Conservation (phyloP, 2,888 invertebrate genomes). For the Dryomyza anilis region DNA sequence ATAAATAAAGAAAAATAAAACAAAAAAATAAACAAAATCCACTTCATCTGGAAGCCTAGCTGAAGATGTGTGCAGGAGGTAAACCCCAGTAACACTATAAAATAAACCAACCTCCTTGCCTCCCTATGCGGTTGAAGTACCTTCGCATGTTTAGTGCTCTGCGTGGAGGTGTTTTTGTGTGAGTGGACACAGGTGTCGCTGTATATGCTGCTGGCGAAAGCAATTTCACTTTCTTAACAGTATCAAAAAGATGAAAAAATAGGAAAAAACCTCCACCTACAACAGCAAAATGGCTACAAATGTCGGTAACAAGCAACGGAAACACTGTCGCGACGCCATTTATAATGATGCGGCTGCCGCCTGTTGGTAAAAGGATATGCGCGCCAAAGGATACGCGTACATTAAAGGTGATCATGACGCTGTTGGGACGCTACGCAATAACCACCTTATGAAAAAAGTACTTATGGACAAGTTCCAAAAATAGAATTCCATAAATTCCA, state of each 20-base stretch:
- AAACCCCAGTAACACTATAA: no score
- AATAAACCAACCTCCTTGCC: no score
- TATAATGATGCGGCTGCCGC: conserved; percentile 44
- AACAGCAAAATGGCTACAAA: background rate
- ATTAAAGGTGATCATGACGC: no score
- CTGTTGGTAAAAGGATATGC: background rate
- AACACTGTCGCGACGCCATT: conserved; percentile 59
- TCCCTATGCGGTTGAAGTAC: background rate
- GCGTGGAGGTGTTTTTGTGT: conserved; percentile 32
- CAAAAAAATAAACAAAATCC: no score
- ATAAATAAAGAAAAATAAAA: no score
- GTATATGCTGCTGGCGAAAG: conserved; percentile 44
- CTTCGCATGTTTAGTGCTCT: background rate
- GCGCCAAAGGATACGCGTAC: background rate
- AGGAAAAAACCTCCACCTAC: no score
- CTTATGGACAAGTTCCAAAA: no score
- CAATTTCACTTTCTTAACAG: conserved; percentile 50
- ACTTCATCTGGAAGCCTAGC: no score
- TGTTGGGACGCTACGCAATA: no score
- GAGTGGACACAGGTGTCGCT: conserved; percentile 53
- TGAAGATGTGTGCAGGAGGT: conserved; percentile 31
- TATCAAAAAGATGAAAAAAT: conserved; percentile 5
- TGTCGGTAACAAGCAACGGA: conserved; percentile 35
- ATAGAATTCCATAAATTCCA: no score
- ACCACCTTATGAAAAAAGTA: no score